These are phyloP conservation scores for Potorous gilbertii DNA, from an alignment of 2,797 vertebrate species.

Conservation along the genomic window DNA sequence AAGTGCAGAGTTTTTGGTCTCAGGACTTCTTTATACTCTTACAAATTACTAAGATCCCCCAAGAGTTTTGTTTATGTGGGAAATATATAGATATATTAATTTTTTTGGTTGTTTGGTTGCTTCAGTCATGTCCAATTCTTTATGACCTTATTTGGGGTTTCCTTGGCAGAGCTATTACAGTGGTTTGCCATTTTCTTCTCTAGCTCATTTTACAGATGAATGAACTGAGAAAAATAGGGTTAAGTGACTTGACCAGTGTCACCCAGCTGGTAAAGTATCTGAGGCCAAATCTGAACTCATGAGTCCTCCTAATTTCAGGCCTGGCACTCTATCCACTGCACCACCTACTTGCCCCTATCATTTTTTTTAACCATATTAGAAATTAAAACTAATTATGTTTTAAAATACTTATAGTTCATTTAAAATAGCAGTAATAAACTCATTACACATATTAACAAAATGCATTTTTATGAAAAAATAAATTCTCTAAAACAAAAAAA, in stretches of 20 bases:
- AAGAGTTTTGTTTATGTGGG: background rate
- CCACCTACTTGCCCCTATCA: background rate
- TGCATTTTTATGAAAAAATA: background rate
- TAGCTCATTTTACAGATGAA: background rate
- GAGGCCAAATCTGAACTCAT: background rate
- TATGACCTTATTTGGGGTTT: background rate
- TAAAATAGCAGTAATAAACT: background rate
- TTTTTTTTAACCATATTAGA: background rate
- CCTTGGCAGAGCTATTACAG: background rate
- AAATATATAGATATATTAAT: background rate
- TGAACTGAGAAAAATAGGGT: background rate
- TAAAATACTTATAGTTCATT: background rate
- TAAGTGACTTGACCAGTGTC: background rate
- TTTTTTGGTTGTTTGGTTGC: background rate
- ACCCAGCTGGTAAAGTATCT: background rate
- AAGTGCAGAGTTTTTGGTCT: background rate
- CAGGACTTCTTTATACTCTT: background rate
- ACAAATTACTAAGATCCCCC: background rate
- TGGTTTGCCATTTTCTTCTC: background rate
- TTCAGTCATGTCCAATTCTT: background rate
- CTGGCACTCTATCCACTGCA: background rate
- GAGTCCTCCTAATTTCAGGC: background rate
- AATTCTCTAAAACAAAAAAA: background rate
- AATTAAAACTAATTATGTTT: background rate
- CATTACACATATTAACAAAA: background rate